Conservation (phyloP, 2,888 invertebrate species). For the Pegoplata infirma region DNA sequence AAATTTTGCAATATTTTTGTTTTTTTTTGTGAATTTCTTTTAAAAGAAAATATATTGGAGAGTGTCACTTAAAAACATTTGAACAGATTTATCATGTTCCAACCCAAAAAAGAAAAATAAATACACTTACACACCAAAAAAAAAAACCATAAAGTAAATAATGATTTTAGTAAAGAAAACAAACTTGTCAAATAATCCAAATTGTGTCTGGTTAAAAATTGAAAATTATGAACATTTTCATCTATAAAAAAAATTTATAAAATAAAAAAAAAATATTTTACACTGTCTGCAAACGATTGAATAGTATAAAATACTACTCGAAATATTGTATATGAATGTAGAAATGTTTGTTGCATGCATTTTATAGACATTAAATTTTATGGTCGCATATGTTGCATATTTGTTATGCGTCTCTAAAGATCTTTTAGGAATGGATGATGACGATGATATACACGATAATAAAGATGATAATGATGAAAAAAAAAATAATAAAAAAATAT, state of each 20-base stretch:
- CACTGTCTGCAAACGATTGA: slow-evolving; percentile 60
- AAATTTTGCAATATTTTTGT: slow-evolving; percentile 60
- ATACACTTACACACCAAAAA: slow-evolving; percentile 12
- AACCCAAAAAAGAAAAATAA: slow-evolving; percentile 30
- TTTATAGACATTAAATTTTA: slow-evolving; percentile 61
- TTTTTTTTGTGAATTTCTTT: slow-evolving; percentile 32
- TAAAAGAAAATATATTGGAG: slow-evolving; percentile 61
- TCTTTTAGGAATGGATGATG: slow-evolving; percentile 2
- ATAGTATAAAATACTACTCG: slow-evolving; percentile 39
- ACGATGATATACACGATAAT: background rate
- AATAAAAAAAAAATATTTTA: slow-evolving; percentile 45
- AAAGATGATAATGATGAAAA: slow-evolving; percentile 32
- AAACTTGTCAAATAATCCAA: slow-evolving; percentile 67
- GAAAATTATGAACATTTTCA: slow-evolving; percentile 62
- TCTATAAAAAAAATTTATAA: slow-evolving; percentile 48
- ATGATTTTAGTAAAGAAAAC: slow-evolving; percentile 63
- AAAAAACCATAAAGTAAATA: slow-evolving; percentile 58
- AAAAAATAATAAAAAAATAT: too few species aligned
- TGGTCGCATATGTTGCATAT: slow-evolving; percentile 67
- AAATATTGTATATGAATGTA: background rate
- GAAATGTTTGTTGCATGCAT: slow-evolving; percentile 25
- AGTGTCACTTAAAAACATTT: slow-evolving; percentile 63
- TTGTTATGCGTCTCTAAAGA: slow-evolving; percentile 64
- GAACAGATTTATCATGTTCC: slow-evolving; percentile 64
- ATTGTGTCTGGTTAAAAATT: slow-evolving; percentile 65